Conservation (phyloP, 2,113 vertebrate species). For the Menura novaehollandiae region DNA sequence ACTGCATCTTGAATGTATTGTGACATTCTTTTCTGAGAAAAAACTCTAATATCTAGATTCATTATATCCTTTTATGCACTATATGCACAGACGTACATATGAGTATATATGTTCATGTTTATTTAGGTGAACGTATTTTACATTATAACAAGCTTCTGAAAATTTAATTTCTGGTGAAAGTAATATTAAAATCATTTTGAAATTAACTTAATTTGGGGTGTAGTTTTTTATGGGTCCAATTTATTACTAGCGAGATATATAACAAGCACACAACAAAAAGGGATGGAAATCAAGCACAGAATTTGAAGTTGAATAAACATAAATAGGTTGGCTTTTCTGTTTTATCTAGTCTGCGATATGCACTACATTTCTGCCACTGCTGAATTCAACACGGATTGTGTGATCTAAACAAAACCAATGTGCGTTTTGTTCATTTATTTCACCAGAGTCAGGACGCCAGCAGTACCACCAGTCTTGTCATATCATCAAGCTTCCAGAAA, state of each 20-base stretch:
- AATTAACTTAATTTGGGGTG: background rate
- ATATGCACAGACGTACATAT: background rate
- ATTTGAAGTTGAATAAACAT: background rate
- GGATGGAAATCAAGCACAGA: background rate
- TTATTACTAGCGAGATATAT: background rate
- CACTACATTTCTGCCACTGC: background rate
- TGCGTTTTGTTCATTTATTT: background rate
- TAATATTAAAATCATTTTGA: background rate
- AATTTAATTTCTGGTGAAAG: background rate
- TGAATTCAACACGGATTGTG: background rate
- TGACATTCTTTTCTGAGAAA: slow-evolving; percentile 53
- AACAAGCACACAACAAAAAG: background rate
- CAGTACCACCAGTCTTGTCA: background rate
- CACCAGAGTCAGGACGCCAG: background rate
- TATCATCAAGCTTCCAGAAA: background rate
- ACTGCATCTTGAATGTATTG: slow-evolving; percentile 54
- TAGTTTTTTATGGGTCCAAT: background rate
- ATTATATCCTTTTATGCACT: background rate
- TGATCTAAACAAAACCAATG: background rate
- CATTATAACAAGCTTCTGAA: background rate
- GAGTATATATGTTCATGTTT: background rate
- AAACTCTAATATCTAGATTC: background rate
- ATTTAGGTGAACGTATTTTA: background rate
- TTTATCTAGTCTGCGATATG: background rate
- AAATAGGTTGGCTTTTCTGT: background rate